Evolutionary conservation across 1,140 invertebrate species (phyloP).

Genomic region (Apis mellifera): DNA sequence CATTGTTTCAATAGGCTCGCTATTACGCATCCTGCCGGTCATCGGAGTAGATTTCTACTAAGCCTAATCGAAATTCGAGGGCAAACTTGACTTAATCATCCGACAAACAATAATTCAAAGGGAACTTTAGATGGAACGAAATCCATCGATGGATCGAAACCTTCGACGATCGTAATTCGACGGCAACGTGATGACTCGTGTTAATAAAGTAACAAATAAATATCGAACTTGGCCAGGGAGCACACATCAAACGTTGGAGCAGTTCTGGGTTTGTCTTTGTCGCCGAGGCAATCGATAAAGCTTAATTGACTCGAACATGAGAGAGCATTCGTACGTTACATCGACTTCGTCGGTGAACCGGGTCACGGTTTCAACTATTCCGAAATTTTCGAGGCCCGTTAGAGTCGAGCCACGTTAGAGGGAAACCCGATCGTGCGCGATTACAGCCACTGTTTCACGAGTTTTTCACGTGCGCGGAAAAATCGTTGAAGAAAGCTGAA

Average conservation of each 20-base stretch:
- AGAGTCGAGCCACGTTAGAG: neutral
- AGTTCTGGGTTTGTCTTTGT: slow-evolving; percentile 53
- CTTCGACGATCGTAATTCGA: neutral
- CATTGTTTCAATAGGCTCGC: slow-evolving; percentile 16
- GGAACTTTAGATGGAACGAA: no score
- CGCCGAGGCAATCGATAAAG: slow-evolving; percentile 56
- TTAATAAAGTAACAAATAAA: slow-evolving; percentile 34
- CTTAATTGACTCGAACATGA: slow-evolving; percentile 64
- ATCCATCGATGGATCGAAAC: neutral
- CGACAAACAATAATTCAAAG: no score
- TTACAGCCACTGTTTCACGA: neutral
- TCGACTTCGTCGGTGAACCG: slow-evolving; percentile 37
- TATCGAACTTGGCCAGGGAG: slow-evolving; percentile 2
- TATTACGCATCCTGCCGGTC: neutral
- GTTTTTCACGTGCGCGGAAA: neutral
- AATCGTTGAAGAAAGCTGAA: neutral
- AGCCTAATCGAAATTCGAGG: neutral
- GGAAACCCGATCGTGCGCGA: slow-evolving; percentile 23
- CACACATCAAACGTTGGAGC: slow-evolving; percentile 12
- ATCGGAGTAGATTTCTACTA: neutral
- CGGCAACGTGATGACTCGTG: neutral
- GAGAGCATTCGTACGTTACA: slow-evolving; percentile 57
- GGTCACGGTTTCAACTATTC: slow-evolving; percentile 45
- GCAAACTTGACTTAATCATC: neutral
- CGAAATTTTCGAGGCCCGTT: slow-evolving; percentile 32